These are phyloP conservation scores for Busseola fusca DNA, from an alignment of 2,888 invertebrate genomes.

Conservation along the genomic window DNA sequence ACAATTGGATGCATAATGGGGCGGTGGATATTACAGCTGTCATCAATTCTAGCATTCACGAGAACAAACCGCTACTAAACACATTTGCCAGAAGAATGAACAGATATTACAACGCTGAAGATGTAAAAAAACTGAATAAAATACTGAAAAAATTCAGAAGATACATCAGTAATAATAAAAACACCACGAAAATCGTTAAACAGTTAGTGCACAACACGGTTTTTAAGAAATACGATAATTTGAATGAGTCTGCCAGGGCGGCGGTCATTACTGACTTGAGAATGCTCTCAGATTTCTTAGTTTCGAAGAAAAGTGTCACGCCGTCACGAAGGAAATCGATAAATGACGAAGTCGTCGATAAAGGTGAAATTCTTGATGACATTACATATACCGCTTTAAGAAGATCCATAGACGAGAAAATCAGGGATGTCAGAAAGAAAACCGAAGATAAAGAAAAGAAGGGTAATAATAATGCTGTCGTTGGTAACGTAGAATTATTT, in stretches of 20 bases:
- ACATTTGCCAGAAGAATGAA: conserved; percentile 23
- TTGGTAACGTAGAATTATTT: conserved; percentile 15
- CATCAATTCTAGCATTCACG: background rate
- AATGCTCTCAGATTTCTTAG: background rate
- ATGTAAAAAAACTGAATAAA: conserved; percentile 25
- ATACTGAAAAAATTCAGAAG: conserved; percentile 18
- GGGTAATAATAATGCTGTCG: background rate
- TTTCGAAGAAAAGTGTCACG: background rate
- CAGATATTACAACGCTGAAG: conserved; percentile 13
- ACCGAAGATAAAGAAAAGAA: background rate
- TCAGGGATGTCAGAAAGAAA: conserved; percentile 1
- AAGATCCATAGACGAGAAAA: conserved; percentile 22
- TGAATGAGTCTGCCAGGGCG: conserved; percentile 6
- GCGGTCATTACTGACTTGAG: conserved; percentile 5
- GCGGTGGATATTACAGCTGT: background rate
- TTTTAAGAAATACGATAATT: conserved; percentile 14
- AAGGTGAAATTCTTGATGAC: background rate
- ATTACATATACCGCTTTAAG: background rate
- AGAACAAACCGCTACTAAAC: background rate
- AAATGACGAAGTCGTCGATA: background rate
- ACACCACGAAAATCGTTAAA: background rate
- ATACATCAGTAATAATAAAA: background rate
- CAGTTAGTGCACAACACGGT: conserved; percentile 16
- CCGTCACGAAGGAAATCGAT: background rate
- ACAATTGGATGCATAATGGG: background rate